Evolutionary conservation across 2,113 vertebrate species (phyloP), one percentile per base, ranked within the genome.

Genomic region (Rostratula benghalensis): DNA sequence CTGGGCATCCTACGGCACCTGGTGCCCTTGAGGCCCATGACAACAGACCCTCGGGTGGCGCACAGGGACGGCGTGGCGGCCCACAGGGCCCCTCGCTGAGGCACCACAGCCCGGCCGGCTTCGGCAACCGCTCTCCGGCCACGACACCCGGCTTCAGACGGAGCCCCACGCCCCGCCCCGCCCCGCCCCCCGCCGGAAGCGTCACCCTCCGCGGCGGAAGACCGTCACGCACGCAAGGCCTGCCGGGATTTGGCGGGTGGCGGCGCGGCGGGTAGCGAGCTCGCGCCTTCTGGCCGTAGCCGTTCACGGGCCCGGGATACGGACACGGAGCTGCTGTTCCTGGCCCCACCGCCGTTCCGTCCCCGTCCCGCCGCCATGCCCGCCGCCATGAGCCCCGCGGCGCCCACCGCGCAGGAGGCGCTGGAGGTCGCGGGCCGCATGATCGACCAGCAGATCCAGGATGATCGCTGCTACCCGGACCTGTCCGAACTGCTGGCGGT

Each of bases 381-480:
- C n/a, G n/a, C n/a, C n/a, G n/a, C n/a, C n/a, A n/a, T n/a, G n/a
- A n/a, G n/a, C n/a, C n/a, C n/a, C n/a, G n/a, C n/a, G n/a, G n/a
- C n/a, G n/a, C n/a, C n/a, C n/a, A 96, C 97, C 12, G 90, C 98
- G 48, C 98, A 98, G 43, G 99, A 99, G 87, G 97, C 98, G 25
- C 96, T 99, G 97, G 99, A 99, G 53, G 98, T 93, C 85, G 98
- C 99, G 1, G 98, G 98, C 48, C 98, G 99, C 50, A 97, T 99
- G 41, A 98, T 99, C n/a, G 99, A 99, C 97, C 96, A 98, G 33
- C 99, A 99, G 87, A 96, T 99, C 70, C 98, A 98, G 83, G 99
- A 99, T 8, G 99, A 99, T 87, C 98, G 99, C 89, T 98, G 98
- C 96, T 99, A 99, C 69, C 99, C 99, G 2, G 99, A 99, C 96